A percentile compares a stretch with the other conserved stretches of the same genome.
Conservation (phyloP, 2,888 invertebrate genomes). For the Drosophila parthenogenetica region DNA sequence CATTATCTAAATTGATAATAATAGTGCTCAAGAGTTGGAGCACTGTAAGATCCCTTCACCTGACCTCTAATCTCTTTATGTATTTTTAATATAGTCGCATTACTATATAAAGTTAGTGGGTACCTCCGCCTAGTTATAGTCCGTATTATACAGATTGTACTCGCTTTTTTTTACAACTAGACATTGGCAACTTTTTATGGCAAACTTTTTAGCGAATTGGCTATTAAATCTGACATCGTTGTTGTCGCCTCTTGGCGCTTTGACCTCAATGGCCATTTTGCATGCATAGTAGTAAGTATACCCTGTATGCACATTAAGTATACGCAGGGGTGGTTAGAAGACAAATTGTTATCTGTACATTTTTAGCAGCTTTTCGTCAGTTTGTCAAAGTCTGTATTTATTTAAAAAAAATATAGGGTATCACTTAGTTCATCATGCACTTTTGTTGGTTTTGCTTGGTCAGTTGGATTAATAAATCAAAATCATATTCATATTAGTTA, state of each 20-base stretch:
- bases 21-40: neutral
- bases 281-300: constrained; percentile 34
- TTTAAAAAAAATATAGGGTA: too few relatives aligned
- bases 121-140: neutral
- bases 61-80: neutral
- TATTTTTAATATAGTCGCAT: neutral
- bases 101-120: constrained; percentile 13
- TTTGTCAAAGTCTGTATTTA: too few relatives aligned
- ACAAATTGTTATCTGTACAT: too few relatives aligned
- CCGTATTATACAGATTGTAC: constrained; percentile 13
- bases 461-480: constrained; percentile 32
- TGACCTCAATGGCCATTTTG: constrained; percentile 67
- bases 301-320: constrained; percentile 17
- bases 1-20: constrained; percentile 19
- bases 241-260: constrained; percentile 40
- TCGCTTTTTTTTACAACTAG: neutral
- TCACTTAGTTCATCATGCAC: neutral
- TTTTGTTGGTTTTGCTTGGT: neutral
- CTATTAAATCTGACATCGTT: constrained; percentile 24
- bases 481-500: constrained; percentile 48
- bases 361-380: too few relatives aligned
- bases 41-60: neutral
- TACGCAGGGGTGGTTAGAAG: too few relatives aligned
- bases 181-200: constrained; percentile 33
- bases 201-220: constrained; percentile 24